Evolutionary conservation across 2,797 vertebrate species (phyloP).

Genomic region (Gadopsis bispinosus): DNA sequence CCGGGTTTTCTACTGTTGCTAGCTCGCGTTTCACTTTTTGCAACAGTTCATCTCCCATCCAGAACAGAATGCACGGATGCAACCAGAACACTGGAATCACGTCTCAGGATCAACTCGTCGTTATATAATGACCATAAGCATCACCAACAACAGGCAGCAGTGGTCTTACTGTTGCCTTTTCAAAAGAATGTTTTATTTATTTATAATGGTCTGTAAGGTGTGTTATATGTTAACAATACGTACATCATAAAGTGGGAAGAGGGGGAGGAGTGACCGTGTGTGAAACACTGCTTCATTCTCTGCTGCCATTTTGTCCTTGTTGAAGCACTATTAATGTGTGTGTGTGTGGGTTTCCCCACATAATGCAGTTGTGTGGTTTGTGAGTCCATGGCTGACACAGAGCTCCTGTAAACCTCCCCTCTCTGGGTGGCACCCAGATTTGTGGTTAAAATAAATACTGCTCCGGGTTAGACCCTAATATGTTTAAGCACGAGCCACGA

Average conservation of each 20-base stretch:
- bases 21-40: background rate
- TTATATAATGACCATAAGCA: too few relatives aligned
- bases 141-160: too few relatives aligned
- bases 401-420: background rate
- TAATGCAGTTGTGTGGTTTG: conserved; percentile 18
- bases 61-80: too few relatives aligned
- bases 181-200: background rate
- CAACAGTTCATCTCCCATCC: background rate
- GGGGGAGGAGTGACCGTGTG: background rate
- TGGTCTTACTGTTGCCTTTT: background rate
- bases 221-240: too few relatives aligned
- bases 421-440: background rate
- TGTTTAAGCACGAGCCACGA: too few relatives aligned
- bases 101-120: too few relatives aligned
- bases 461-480: too few relatives aligned
- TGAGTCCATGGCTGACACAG: background rate
- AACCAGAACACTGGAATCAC: too few relatives aligned
- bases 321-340: conserved; percentile 16
- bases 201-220: background rate
- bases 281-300: conserved; percentile 41
- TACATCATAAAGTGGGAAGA: background rate
- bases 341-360: background rate
- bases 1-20: background rate
- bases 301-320: conserved; percentile 46
- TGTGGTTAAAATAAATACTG: conserved; percentile 24